These are phyloP conservation scores for Xestia sexstrigata DNA, from an alignment of 2,888 invertebrate genomes.

Conservation along the genomic window DNA sequence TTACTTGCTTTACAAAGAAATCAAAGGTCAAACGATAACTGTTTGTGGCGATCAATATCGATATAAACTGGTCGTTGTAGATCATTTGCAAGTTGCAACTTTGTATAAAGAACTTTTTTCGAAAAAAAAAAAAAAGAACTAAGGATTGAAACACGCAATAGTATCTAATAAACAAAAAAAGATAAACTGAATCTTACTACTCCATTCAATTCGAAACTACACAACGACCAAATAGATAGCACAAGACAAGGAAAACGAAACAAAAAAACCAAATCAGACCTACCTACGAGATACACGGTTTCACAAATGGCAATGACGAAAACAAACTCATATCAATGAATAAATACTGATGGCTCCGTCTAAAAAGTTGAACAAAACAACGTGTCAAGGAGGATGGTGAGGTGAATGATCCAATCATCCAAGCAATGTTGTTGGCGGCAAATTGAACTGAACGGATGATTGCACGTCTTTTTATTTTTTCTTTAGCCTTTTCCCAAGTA, in stretches of 20 bases:
- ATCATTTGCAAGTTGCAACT: neutral
- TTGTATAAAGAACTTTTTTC: neutral
- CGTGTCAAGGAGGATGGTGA: constrained; percentile 63
- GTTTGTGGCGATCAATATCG: neutral
- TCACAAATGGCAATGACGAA: constrained; percentile 57
- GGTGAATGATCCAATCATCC: constrained; percentile 57
- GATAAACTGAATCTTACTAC: rapidly evolving
- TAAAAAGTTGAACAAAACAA: constrained; percentile 63
- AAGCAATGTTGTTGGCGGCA: constrained; percentile 47
- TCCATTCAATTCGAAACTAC: constrained; percentile 21
- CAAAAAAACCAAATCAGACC: constrained; percentile 25
- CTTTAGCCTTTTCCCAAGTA: neutral
- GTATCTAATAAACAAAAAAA: neutral
- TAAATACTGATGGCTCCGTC: constrained; percentile 56
- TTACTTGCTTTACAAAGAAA: neutral
- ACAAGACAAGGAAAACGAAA: constrained; percentile 9
- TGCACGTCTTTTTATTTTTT: neutral
- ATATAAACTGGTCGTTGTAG: neutral
- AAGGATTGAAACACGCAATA: neutral
- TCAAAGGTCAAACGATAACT: neutral
- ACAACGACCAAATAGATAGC: constrained; percentile 3
- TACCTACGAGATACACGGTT: constrained; percentile 50
- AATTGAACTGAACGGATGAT: constrained; percentile 53
- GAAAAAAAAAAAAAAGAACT: neutral
- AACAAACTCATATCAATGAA: constrained; percentile 58